These are phyloP conservation scores for Polypedilum vanderplanki DNA, from an alignment of 1,140 invertebrate genomes.

Conservation along the genomic window DNA sequence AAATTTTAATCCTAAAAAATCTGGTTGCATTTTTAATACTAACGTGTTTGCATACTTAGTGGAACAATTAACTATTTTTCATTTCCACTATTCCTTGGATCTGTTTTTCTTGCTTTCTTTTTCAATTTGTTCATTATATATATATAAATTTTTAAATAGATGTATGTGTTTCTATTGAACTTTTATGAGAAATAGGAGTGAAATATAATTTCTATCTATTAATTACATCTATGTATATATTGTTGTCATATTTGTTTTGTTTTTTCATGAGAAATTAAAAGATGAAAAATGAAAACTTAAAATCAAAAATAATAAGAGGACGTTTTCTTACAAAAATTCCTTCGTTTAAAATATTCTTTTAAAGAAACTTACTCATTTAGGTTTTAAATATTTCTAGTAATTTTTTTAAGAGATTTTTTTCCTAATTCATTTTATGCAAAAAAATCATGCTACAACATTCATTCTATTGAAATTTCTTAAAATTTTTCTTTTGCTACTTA, in stretches of 20 bases:
- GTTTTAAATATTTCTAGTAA: background rate
- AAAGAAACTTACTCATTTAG: background rate
- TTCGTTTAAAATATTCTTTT: background rate
- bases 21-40: background rate
- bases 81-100: background rate
- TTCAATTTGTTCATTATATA: background rate
- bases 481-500: background rate
- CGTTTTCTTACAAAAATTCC: too few relatives aligned
- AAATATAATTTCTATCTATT: too few relatives aligned
- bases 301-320: too few relatives aligned
- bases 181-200: too few relatives aligned
- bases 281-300: too few relatives aligned
- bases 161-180: too few relatives aligned
- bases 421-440: background rate
- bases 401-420: background rate
- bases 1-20: background rate
- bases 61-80: background rate
- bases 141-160: too few relatives aligned
- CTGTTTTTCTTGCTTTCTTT: background rate
- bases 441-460: background rate
- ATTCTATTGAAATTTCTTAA: background rate
- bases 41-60: background rate
- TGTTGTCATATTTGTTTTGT: too few relatives aligned
- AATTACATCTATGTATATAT: too few relatives aligned
- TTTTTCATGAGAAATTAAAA: too few relatives aligned